Conservation (phyloP, 2,888 invertebrate species). For the Cyclophora albipunctata region DNA sequence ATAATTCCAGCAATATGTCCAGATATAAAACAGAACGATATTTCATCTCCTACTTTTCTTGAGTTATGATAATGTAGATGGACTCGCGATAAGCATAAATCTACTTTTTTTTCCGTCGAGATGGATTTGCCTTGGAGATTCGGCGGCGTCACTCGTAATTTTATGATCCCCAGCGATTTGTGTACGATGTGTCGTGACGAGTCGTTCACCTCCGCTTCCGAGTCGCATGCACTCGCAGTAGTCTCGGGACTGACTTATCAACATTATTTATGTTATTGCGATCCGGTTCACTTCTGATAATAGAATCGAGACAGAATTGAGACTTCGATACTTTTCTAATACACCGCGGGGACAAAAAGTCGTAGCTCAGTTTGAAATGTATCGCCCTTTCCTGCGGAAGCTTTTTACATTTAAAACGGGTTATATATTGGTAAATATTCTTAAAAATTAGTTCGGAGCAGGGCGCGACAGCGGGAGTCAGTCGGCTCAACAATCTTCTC, state of each 20-base stretch:
- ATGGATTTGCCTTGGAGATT: conserved; percentile 26
- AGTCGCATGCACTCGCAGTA: conserved; percentile 3
- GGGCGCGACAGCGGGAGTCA: conserved; percentile 18
- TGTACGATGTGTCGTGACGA: conserved; percentile 23
- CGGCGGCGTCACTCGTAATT: conserved; percentile 22
- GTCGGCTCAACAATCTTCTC: conserved; percentile 38
- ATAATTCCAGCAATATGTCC: conserved; percentile 42
- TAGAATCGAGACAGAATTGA: not conserved
- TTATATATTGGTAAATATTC: conserved; percentile 19
- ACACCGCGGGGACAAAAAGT: too few species aligned
- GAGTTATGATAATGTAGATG: conserved; percentile 49
- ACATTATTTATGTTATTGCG: not conserved
- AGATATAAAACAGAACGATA: conserved; percentile 31
- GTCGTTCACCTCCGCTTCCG: conserved; percentile 26
- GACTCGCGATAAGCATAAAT: conserved; percentile 36
- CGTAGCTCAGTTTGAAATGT: not conserved
- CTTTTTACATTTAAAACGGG: not conserved
- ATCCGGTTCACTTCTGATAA: not conserved
- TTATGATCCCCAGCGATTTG: conserved; percentile 28
- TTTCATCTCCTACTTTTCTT: conserved; percentile 40
- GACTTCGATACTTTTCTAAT: not conserved
- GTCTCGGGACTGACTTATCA: not conserved
- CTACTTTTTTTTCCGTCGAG: conserved; percentile 31
- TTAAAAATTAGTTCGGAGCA: conserved; percentile 36
- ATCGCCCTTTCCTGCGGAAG: not conserved